Conservation (phyloP, 2,797 vertebrate genomes). For the Adrianichthys oophorus region DNA sequence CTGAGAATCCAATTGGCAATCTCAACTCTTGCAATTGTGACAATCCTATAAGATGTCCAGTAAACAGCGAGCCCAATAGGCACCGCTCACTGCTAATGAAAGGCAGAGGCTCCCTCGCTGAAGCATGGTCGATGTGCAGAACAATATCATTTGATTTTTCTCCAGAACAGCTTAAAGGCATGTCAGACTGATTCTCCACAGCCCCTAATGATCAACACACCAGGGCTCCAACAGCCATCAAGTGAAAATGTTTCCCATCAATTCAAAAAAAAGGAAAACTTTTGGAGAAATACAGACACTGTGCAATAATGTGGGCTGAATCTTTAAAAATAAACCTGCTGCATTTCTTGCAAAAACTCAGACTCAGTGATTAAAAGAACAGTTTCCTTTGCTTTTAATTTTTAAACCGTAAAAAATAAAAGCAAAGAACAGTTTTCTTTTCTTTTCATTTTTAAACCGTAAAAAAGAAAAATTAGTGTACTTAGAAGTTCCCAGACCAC, state of each 20-base stretch:
- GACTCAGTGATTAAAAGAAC: no score
- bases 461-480: no score
- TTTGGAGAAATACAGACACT: no score
- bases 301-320: no score
- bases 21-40: conserved; percentile 34
- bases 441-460: no score
- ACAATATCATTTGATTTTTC: conserved; percentile 60
- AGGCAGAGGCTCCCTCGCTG: conserved; percentile 27
- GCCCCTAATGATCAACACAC: conserved; percentile 33
- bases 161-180: conserved; percentile 34
- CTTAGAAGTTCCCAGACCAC: no score
- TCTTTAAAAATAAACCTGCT: no score
- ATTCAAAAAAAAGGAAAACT: conserved; percentile 5
- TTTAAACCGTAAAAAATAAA: no score
- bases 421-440: no score
- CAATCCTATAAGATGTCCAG: conserved; percentile 19
- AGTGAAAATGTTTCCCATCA: conserved; percentile 23
- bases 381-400: no score
- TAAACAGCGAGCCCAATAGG: conserved; percentile 19
- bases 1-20: conserved; percentile 48
- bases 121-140: conserved; percentile 42
- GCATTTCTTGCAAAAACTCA: no score
- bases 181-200: conserved; percentile 43
- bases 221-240: conserved; percentile 21
- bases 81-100: conserved; percentile 11